Conservation (phyloP, 2,797 vertebrate species). For the Enteromius paludinosus region DNA sequence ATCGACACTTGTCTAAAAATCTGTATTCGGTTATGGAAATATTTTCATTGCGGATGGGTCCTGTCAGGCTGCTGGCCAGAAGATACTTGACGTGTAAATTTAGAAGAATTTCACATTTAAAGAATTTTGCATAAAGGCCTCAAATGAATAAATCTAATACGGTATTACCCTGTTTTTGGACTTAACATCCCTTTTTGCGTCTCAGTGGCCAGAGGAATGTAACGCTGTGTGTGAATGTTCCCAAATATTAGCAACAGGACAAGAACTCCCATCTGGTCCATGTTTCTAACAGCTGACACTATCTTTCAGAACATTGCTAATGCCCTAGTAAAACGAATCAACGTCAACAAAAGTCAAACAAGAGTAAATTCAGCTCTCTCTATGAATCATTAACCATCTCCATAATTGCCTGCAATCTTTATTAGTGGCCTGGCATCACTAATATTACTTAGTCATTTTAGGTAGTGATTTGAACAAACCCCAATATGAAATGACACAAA, state of each 20-base stretch:
- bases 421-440: neutral
- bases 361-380: neutral
- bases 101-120: neutral
- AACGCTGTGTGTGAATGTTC: conserved; percentile 61
- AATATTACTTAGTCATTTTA: neutral
- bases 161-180: neutral
- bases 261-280: conserved; percentile 70
- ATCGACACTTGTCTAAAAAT: conserved; percentile 26
- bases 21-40: conserved; percentile 8
- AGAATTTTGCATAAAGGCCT: neutral
- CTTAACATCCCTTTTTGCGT: conserved; percentile 53
- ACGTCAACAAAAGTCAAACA: conserved; percentile 10
- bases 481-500: neutral
- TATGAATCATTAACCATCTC: neutral
- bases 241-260: conserved; percentile 68
- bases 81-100: neutral
- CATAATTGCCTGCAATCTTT: conserved; percentile 2
- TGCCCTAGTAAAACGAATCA: conserved; percentile 46
- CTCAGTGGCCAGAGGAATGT: conserved; percentile 62
- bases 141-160: neutral
- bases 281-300: conserved; percentile 69
- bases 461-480: neutral
- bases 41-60: conserved; percentile 20
- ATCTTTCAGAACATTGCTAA: conserved; percentile 59
- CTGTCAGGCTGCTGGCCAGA: conserved; percentile 2